phyloP scores from a whole-genome alignment of 2,888 invertebrate species.

The Caenorhabditis sulstoni region DNA sequence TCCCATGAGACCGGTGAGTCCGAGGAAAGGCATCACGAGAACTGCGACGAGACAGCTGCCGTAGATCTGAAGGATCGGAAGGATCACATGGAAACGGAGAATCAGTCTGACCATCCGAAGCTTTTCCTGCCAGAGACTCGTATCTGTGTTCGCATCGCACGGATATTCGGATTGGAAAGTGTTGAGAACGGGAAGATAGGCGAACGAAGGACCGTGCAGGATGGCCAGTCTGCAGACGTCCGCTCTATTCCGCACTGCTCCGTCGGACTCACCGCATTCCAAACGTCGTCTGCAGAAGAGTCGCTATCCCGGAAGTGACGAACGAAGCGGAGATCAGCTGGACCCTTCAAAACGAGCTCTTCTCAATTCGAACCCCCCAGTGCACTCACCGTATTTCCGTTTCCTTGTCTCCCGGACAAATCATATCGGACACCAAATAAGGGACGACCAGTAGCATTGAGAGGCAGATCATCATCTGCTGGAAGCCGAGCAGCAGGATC shows the following conservation, averaged over 20 bases:
- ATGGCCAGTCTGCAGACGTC: constrained; percentile 69
- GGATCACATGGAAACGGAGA: neutral
- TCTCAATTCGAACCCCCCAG: neutral
- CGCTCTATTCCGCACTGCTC: neutral
- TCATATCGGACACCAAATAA: constrained; percentile 70
- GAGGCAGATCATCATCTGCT: constrained; percentile 77
- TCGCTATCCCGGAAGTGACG: constrained; percentile 72
- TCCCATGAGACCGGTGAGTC: constrained; percentile 72
- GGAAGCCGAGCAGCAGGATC: constrained; percentile 53
- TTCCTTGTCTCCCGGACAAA: constrained; percentile 72
- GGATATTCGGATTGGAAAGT: constrained; percentile 66
- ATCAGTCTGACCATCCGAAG: constrained; percentile 31
- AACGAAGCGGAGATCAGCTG: constrained; percentile 74
- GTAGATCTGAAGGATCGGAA: constrained; percentile 66
- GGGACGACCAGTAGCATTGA: constrained; percentile 75
- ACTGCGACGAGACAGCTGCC: constrained; percentile 74
- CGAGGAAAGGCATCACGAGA: constrained; percentile 72
- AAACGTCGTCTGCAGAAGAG: constrained; percentile 73
- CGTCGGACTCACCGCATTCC: constrained; percentile 63
- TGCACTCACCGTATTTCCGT: constrained; percentile 42
- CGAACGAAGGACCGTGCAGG: constrained; percentile 77
- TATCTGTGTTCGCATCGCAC: constrained; percentile 28
- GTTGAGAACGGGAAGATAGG: constrained; percentile 75
- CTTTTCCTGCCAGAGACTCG: constrained; percentile 32
- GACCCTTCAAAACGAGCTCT: constrained; percentile 62